Evolutionary conservation across 2,113 vertebrate genomes (phyloP).

Genomic region (Bombycilla garrulus): DNA sequence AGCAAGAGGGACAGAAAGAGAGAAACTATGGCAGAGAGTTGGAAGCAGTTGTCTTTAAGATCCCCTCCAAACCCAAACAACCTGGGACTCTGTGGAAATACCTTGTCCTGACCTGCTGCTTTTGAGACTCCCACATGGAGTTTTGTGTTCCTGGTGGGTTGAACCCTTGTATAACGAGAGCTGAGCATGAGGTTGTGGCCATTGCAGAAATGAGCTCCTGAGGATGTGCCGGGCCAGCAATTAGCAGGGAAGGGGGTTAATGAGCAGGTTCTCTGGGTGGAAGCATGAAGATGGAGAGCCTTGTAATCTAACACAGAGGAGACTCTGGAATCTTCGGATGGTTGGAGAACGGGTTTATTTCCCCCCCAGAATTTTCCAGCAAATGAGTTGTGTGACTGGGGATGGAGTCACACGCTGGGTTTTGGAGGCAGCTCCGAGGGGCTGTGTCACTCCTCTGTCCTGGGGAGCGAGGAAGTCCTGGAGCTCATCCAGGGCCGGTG

Average conservation of each 20-base stretch:
- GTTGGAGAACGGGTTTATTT: background rate
- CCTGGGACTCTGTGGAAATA: background rate
- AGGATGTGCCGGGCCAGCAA: background rate
- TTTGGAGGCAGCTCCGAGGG: background rate
- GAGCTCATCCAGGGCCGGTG: background rate
- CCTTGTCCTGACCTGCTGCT: background rate
- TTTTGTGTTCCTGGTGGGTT: background rate
- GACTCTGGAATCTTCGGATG: background rate
- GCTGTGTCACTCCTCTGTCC: accelerated
- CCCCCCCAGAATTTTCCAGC: background rate
- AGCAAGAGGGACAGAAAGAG: background rate
- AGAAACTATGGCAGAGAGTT: background rate
- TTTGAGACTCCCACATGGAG: accelerated
- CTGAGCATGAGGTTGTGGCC: accelerated
- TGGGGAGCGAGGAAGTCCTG: background rate
- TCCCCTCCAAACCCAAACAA: background rate
- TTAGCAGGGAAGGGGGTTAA: background rate
- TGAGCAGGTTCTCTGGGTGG: background rate
- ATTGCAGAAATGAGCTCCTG: accelerated
- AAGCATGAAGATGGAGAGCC: background rate
- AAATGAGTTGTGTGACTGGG: accelerated
- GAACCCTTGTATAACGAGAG: accelerated
- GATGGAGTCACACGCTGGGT: background rate
- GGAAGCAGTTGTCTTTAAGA: background rate
- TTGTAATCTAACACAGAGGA: background rate